Base-by-base conservation (phyloP, 2,888 invertebrate genomes). In the Chalcis sispes region DNA sequence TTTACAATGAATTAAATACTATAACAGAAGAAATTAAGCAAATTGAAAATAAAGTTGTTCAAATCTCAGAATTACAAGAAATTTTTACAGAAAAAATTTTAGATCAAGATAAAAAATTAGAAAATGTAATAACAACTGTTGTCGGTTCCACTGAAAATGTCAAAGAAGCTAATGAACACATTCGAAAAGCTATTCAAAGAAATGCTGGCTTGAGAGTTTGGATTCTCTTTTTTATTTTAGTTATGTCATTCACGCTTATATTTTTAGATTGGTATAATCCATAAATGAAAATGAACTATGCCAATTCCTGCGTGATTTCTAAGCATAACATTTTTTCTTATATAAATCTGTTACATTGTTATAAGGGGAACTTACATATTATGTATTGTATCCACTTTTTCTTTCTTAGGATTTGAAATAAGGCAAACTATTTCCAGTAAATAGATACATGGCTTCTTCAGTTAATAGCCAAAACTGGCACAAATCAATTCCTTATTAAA, bases 241-340 rank as follows among this genome's bases (percentile, higher is more conserved):
- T 99, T 48, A 95, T 98, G 93, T 97, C 98, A 48, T 97, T 99
- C 88, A 95, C 98, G 23, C 90, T 99, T 66, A 90, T 99, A 10
- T 99, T 99, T 89, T 91, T 99, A 67, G 98, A 99, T 90, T 99
- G 99, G 99, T 99, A 99, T 89, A 99, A 99, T 91, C 95, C 95
- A 85, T 94, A 90, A 90, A n/a, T n/a, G n/a, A n/a, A n/a, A n/a
- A n/a, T n/a, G n/a, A n/a, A n/a, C n/a, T n/a, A n/a, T n/a, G n/a
- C n/a, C n/a, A n/a, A n/a, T n/a, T n/a, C n/a, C n/a, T n/a, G n/a
- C n/a, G n/a, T n/a, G n/a, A n/a, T n/a, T n/a, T n/a, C n/a, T n/a
- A n/a, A n/a, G n/a, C n/a, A n/a, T n/a, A n/a, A n/a, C n/a, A n/a
- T n/a, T n/a, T n/a, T n/a, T n/a, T n/a, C n/a, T n/a, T n/a, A n/a